These are phyloP conservation scores for Phengaris arion DNA, from an alignment of 2,888 invertebrate species.

Conservation along the genomic window DNA sequence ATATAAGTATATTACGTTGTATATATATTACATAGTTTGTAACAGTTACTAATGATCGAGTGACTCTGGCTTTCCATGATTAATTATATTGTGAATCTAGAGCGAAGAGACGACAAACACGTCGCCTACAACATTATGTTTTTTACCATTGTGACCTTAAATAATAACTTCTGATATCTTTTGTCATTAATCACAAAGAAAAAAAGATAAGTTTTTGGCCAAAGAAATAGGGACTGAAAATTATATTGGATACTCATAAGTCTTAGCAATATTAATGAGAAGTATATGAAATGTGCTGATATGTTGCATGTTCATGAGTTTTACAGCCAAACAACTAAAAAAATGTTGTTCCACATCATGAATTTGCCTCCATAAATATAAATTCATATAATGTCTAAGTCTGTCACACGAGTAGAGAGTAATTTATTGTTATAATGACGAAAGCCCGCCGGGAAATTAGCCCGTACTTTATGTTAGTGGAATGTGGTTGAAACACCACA, in stretches of 20 bases:
- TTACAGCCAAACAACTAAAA: neutral
- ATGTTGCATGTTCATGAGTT: neutral
- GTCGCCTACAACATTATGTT: no score
- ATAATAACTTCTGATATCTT: no score
- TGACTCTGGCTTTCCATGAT: no score
- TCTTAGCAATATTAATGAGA: neutral
- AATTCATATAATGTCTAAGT: neutral
- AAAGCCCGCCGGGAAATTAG: neutral
- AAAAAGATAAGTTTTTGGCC: no score
- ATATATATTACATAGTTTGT: no score
- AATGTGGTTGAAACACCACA: neutral
- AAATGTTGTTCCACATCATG: neutral
- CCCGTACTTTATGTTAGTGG: neutral
- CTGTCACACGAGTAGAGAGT: neutral
- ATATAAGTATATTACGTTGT: no score
- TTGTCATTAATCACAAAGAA: no score
- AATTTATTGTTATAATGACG: conserved; percentile 20
- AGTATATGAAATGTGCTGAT: neutral
- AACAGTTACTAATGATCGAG: no score
- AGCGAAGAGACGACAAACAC: no score
- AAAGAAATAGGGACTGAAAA: no score
- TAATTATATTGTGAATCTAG: no score
- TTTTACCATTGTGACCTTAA: no score
- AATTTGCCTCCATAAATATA: conserved; percentile 2
- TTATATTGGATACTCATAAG: neutral